Evolutionary conservation across 2,888 invertebrate species (phyloP), one percentile per base, ranked within the genome.

Genomic region (Zygogramma bicolorata): DNA sequence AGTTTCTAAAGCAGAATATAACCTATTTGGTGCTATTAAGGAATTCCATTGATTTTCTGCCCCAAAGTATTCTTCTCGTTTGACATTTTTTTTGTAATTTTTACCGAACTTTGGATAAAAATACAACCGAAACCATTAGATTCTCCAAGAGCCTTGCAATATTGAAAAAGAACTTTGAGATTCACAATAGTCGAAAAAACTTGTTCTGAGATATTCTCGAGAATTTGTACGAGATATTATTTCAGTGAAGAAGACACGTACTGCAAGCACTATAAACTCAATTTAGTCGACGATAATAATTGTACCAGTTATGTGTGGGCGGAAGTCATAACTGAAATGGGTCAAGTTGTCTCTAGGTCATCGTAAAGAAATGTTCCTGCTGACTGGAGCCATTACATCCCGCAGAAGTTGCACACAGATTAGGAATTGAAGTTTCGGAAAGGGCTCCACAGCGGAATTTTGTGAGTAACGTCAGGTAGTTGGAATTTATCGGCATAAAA

Each of bases 281-380:
- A 46, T 46, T 46, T 2, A 10, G 46, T 20, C 18, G 20, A 46
- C 46, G n/a, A n/a, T n/a, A n/a, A n/a, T n/a, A 46, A 46, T 46
- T 8, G 46, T 10, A 20, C 20, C 20, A 46, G 20, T 7, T 6
- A 46, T 46, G 42, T 46, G 46, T 46, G 20, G 46, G 46, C 46
- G 46, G 46, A 46, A 46, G 20, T 20, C 20, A 46, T 46, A 7
- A 46, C 20, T 46, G 8, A 53, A 10, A 53, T 25, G 27, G 25
- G 6, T 53, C 53, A 25, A 53, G 53, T 53, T 53, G n/a, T 53
- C 53, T 53, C 53, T 13, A 53, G 53, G 53, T 53, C 53, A 53
- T 53, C 15, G 53, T 46, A 22, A n/a, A 8, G n/a, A 53, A 53
- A 27, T 25, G 27, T 53, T 53, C 2, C 6, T 25, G 25, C 27